Conservation (phyloP, 2,888 invertebrate genomes). For the Drosophila kuntzei region DNA sequence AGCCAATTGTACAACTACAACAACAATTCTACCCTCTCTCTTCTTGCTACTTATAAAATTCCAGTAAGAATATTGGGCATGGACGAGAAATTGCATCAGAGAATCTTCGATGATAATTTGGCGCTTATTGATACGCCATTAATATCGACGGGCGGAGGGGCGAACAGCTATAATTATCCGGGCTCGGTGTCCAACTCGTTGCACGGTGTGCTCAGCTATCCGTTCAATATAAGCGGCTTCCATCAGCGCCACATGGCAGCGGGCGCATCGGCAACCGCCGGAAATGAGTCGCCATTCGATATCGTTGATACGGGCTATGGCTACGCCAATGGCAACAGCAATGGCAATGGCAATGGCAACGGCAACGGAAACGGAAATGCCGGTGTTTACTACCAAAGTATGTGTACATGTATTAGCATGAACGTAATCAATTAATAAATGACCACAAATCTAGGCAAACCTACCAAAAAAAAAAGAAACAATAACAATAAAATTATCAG, state of each 20-base stretch:
- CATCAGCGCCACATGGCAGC: constrained; percentile 83
- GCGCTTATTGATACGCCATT: constrained; percentile 85
- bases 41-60: constrained; percentile 81
- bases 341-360: constrained; percentile 68
- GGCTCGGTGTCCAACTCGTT: constrained; percentile 76
- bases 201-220: constrained; percentile 84
- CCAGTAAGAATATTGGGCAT: constrained; percentile 86
- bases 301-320: constrained; percentile 83
- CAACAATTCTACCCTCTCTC: constrained; percentile 80
- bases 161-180: constrained; percentile 83
- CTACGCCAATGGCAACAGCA: constrained; percentile 65
- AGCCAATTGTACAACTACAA: constrained; percentile 64
- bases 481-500: constrained; percentile 13
- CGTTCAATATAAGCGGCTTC: constrained; percentile 86
- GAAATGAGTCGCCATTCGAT: constrained; percentile 81
- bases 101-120: constrained; percentile 85
- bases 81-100: constrained; percentile 86
- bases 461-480: constrained; percentile 30
- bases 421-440: constrained; percentile 69
- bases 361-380: constrained; percentile 81
- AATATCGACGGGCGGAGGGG: constrained; percentile 77
- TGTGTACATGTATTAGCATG: constrained; percentile 82
- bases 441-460: constrained; percentile 51
- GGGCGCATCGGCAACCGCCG: constrained; percentile 72
- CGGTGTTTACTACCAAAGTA: constrained; percentile 85